phyloP scores from a whole-genome alignment of 2,888 invertebrate species.

The Tipula unca region DNA sequence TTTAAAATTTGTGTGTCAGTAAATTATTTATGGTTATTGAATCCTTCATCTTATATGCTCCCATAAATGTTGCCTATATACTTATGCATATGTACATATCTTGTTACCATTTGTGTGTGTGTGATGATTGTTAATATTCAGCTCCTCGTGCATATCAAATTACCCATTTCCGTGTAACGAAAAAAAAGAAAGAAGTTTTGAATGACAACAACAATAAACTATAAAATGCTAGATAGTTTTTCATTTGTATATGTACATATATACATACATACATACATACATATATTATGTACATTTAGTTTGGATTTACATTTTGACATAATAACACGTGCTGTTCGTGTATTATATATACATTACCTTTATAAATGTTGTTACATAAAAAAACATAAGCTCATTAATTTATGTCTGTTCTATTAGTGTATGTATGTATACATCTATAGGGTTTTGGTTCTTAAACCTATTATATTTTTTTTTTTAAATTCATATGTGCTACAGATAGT shows the following conservation, averaged over 20 bases:
- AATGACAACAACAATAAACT: background rate
- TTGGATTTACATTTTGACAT: background rate
- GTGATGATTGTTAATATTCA: background rate
- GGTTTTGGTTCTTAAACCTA: background rate
- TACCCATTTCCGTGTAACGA: background rate
- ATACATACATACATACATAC: too few relatives aligned
- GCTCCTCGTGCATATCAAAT: background rate
- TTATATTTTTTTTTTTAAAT: too few relatives aligned
- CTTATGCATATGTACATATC: background rate
- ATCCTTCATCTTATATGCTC: background rate
- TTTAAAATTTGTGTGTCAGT: background rate
- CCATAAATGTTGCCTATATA: background rate
- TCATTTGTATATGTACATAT: background rate
- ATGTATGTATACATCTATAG: background rate
- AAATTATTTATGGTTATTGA: background rate
- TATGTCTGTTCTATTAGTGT: background rate
- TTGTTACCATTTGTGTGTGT: background rate
- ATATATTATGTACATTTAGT: background rate
- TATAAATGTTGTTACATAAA: background rate
- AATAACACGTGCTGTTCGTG: conserved; percentile 8
- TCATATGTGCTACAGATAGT: background rate
- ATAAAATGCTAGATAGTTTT: background rate
- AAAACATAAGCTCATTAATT: background rate
- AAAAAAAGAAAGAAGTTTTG: background rate
- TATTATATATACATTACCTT: background rate